A percentile compares a stretch with the other conserved stretches of the same genome.
phyloP scores from a whole-genome alignment of 2,888 invertebrate species.

The Kryphioiulus occultus region DNA sequence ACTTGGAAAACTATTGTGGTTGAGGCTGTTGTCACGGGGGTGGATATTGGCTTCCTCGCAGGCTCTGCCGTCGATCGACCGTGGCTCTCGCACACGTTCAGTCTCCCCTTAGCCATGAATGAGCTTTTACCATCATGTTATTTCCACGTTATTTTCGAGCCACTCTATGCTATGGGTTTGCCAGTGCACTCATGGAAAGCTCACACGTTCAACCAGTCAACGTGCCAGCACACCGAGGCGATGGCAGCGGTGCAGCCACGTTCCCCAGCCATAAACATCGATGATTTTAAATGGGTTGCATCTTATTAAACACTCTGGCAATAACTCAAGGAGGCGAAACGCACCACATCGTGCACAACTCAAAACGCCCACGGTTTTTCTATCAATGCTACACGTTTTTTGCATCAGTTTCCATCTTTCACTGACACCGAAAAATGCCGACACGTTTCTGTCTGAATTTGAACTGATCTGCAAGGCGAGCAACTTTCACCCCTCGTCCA shows the following conservation, averaged over 20 bases:
- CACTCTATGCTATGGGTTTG: background rate
- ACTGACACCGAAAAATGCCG: background rate
- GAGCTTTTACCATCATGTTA: conserved; percentile 21
- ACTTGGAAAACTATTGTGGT: background rate
- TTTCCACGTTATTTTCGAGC: conserved; percentile 32
- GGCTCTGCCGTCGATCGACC: background rate
- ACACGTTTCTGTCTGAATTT: background rate
- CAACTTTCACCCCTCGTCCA: background rate
- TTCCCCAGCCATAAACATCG: background rate
- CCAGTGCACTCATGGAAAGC: background rate
- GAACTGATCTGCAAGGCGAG: background rate
- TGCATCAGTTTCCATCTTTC: background rate
- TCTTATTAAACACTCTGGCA: conserved; percentile 6
- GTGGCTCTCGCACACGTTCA: background rate
- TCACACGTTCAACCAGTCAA: background rate
- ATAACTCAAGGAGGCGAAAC: background rate
- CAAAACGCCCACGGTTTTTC: background rate
- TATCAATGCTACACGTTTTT: background rate
- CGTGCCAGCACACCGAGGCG: background rate
- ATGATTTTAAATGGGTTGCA: background rate
- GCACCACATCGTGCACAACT: background rate
- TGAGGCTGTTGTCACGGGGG: background rate
- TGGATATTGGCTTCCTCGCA: background rate
- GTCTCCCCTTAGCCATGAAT: conserved; percentile 13
- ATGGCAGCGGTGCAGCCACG: background rate